phyloP scores from a whole-genome alignment of 2,797 vertebrate species.

The Alauda arvensis region DNA sequence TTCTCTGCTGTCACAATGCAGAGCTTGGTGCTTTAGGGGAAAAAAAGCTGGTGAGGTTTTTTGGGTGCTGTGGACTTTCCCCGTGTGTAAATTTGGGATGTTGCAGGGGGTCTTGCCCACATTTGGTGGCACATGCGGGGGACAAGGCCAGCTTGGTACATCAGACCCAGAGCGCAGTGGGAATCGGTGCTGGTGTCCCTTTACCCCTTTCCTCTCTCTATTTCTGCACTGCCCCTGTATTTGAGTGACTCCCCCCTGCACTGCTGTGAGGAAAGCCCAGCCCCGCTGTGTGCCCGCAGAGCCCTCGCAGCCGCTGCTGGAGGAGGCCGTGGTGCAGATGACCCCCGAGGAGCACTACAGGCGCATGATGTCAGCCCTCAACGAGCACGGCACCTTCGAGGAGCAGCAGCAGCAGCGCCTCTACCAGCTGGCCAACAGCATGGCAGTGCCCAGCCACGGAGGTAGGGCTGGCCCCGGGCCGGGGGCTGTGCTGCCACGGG shows the following conservation, averaged over 20 bases:
- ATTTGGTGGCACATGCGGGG: fast-evolving
- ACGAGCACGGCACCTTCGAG: slow-evolving; percentile 86
- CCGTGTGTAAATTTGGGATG: neutral
- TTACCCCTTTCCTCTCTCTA: neutral
- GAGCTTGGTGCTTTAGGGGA: neutral
- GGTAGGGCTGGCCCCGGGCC: neutral
- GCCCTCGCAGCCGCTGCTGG: slow-evolving; percentile 83
- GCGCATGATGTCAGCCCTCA: slow-evolving; percentile 91
- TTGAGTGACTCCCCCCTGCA: neutral
- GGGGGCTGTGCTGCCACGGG: fast-evolving
- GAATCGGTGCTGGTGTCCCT: neutral
- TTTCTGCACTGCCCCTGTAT: neutral
- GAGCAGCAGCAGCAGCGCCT: slow-evolving; percentile 91
- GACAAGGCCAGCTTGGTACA: neutral
- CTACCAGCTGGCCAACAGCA: slow-evolving; percentile 91
- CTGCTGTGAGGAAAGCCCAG: neutral
- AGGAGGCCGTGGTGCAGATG: slow-evolving; percentile 86
- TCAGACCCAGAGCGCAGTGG: neutral
- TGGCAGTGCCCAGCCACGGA: slow-evolving; percentile 88
- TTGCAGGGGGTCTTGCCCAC: no score
- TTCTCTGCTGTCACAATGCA: neutral
- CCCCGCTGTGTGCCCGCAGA: slow-evolving; percentile 68
- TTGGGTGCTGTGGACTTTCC: neutral
- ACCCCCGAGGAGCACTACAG: slow-evolving; percentile 96
- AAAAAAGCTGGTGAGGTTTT: neutral